Evolutionary conservation across 2,797 vertebrate species (phyloP), one percentile per base, ranked within the genome.

Genomic region (Myripristis jacobus): DNA sequence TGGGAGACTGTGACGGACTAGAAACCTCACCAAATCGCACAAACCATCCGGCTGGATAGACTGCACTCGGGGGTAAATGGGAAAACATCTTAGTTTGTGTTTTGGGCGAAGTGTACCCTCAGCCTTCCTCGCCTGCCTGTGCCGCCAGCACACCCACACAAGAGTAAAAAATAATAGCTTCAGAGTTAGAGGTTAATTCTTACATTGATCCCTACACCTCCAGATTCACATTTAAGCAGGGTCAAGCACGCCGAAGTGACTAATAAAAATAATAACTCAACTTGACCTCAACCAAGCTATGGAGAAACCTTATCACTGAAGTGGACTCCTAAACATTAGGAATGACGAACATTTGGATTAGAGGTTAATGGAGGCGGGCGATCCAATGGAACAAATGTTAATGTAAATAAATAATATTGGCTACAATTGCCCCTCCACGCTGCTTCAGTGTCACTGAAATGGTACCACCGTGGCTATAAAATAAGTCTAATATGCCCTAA

Each of bases 181-280:
- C 47, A 57, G 13, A 41, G 16, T 27, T 3, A 38, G 41, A 48
- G 21, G 6, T 22, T 2, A 0, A 13, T 44, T 3, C 43, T 48
- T 48, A 54, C 44, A 7, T 52, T 22, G 64, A 68, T n/a, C 24
- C 50, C 43, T 1, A 44, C 66, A 47, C 55, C 57, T 70, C 11
- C 16, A 47, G 41, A 63, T 57, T 79, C 63, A 62, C 51, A 69
- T 41, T 60, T 65, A 22, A 34, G 27, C 44, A 22, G 53, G 18
- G 27, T 58, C 50, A 4, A 50, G 54, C 77, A 55, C 50, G 82
- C 19, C 69, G 27, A 69, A 48, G 9, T 25, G 16, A 59, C 21
- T 25, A 66, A 44, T 8, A 18, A 12, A 65, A 69, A 53, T 7
- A 22, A 51, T 2, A 52, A 41, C 18, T 12, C 67, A 53, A 66